phyloP scores from a whole-genome alignment of 1,140 invertebrate genomes.

The Drosophila funebris region DNA sequence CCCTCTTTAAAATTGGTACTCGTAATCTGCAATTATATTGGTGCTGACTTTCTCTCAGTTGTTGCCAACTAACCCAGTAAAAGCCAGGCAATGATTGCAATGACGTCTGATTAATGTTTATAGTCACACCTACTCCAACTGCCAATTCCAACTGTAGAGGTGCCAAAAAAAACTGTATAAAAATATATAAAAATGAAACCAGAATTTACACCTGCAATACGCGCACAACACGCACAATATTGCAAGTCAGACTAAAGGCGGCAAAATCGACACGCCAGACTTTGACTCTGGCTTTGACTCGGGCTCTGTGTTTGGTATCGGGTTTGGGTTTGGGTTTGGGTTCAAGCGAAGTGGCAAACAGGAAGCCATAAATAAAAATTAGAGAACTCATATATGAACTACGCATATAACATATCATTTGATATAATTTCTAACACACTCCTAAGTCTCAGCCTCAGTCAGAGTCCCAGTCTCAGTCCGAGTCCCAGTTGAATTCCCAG shows the following conservation, averaged over 20 bases:
- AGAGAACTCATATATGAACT: conserved; percentile 53
- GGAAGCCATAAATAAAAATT: conserved; percentile 79
- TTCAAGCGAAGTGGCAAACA: conserved; percentile 41
- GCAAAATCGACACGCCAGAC: conserved; percentile 18
- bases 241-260: conserved; percentile 62
- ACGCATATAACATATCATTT: conserved; percentile 70
- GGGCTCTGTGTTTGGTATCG: neutral
- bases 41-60: conserved; percentile 25
- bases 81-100: conserved; percentile 27
- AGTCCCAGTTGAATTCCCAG: conserved; percentile 3
- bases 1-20: conserved; percentile 31
- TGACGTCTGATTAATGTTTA: conserved; percentile 69
- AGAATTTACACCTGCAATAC: conserved; percentile 73
- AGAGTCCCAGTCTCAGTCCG: neutral
- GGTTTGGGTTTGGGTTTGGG: neutral
- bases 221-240: conserved; percentile 58
- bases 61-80: conserved; percentile 62
- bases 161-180: conserved; percentile 23
- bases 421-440: conserved; percentile 73
- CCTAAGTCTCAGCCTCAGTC: neutral
- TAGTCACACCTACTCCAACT: conserved; percentile 74
- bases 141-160: conserved; percentile 42
- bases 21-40: conserved; percentile 42
- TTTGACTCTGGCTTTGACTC: neutral
- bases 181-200: conserved; percentile 28